Evolutionary conservation across 1,140 invertebrate genomes (phyloP).

Genomic region (Caenorhabditis tropicalis): DNA sequence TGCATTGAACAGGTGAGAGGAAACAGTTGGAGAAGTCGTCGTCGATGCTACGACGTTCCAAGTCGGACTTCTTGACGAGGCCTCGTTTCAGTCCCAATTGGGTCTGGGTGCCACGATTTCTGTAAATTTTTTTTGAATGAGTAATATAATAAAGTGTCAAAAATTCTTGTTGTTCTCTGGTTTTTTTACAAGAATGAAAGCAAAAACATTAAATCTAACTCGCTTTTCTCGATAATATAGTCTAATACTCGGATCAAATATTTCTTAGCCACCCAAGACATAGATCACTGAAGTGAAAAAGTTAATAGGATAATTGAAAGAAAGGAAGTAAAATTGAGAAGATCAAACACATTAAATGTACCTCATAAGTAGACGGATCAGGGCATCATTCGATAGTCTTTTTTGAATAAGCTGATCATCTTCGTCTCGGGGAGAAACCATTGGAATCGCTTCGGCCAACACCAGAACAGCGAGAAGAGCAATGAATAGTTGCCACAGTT

Average conservation of each 20-base stretch:
- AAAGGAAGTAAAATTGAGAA: not conserved
- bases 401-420: slow-evolving; percentile 22
- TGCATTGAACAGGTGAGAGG: slow-evolving; percentile 50
- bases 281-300: not conserved
- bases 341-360: not conserved
- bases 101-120: not conserved
- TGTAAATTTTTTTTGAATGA: too few species aligned
- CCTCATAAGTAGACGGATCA: slow-evolving; percentile 52
- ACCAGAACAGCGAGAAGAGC: not conserved
- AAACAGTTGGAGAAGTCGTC: slow-evolving; percentile 52
- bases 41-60: slow-evolving; percentile 46
- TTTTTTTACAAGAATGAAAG: not conserved
- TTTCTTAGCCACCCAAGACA: not conserved
- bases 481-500: not conserved
- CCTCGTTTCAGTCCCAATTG: slow-evolving; percentile 33
- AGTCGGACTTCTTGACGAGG: slow-evolving; percentile 11
- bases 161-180: not conserved
- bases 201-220: too few species aligned
- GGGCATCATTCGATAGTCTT: slow-evolving; percentile 33
- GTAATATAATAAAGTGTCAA: too few species aligned
- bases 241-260: not conserved
- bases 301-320: not conserved
- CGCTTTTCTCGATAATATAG: too few species aligned
- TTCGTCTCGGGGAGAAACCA: not conserved
- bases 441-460: slow-evolving; percentile 13